Percentiles rank a stretch among this genome's conserved stretches.
phyloP scores from a whole-genome alignment of 2,888 invertebrate genomes.

The Macrosiphum euphorbiae region DNA sequence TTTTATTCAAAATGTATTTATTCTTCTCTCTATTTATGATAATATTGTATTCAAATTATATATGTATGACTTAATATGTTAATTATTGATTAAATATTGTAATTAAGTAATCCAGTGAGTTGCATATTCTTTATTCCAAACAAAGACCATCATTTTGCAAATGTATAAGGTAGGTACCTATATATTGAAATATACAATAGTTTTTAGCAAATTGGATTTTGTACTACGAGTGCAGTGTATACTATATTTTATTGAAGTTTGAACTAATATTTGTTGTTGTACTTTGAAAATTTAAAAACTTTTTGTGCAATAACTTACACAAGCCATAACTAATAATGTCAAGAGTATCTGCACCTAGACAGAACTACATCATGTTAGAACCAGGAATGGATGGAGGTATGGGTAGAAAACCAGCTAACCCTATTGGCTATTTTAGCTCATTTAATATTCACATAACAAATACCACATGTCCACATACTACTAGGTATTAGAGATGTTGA shows the following conservation, averaged over 20 bases:
- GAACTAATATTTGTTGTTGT: not conserved
- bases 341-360: not conserved
- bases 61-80: not conserved
- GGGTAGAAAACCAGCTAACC: not conserved
- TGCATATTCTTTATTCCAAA: not conserved
- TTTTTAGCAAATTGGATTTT: slow-evolving; percentile 3
- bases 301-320: not conserved
- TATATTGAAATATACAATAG: not conserved
- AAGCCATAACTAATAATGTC: not conserved
- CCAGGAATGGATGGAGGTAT: not conserved
- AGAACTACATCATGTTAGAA: not conserved
- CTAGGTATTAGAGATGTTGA: not conserved
- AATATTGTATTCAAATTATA: not conserved
- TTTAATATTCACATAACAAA: not conserved
- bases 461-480: not conserved
- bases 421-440: not conserved
- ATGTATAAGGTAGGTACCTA: not conserved
- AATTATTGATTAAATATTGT: not conserved
- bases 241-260: not conserved
- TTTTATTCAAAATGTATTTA: not conserved
- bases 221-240: not conserved
- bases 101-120: not conserved
- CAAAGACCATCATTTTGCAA: not conserved
- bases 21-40: not conserved
- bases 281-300: not conserved